Base-by-base conservation (phyloP, 2,888 invertebrate species). In the Sarcophaga caerulescens region DNA sequence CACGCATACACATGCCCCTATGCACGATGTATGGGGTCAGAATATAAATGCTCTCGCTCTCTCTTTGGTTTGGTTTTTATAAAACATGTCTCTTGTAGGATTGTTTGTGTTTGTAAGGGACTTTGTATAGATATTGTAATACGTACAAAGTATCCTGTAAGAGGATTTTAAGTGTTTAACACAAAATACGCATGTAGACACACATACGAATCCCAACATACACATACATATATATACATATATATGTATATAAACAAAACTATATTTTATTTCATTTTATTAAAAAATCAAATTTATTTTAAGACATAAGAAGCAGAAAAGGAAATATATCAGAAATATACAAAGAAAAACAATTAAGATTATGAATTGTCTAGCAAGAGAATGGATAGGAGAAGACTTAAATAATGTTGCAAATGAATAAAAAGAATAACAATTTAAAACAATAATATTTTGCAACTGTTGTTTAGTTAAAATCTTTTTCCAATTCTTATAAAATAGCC, bases 81-180 rank as follows among this genome's bases (percentile, higher is more conserved):
- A 0, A 35, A 35, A 1, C 10, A 2, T 35, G 35, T 35, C 35
- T 35, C 35, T 35, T 35, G 8, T 35, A 35, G 10, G 35, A 35
- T 35, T 35, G 35, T 68, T 75, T 63, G 23, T 63, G 23, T 81
- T 47, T 14, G 1, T 52, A 52, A 52, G 4, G 12, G 52, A 17
- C 52, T 52, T 12, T 17, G 52, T 17, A n/a, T n/a, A 23, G 6
- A 52, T 35, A 4, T 60, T 70, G 65, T 76, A 75, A 68, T 65
- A 19, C 60, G 60, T 73, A 44, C 44, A 73, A 76, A 73, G 76
- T 75, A 81, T 68, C 35, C 45, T 77, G 73, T 81, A 85, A 85
- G 77, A 81, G 81, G 81, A 85, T 85, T 81, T 77, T 66, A 81
- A 76, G 63, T 76, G 76, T 80, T 84, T 80, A 76, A 77, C 76